Percentiles rank a stretch among this genome's conserved stretches.
Evolutionary conservation across 2,888 invertebrate species (phyloP).

Genomic region (Apotomis capreana): DNA sequence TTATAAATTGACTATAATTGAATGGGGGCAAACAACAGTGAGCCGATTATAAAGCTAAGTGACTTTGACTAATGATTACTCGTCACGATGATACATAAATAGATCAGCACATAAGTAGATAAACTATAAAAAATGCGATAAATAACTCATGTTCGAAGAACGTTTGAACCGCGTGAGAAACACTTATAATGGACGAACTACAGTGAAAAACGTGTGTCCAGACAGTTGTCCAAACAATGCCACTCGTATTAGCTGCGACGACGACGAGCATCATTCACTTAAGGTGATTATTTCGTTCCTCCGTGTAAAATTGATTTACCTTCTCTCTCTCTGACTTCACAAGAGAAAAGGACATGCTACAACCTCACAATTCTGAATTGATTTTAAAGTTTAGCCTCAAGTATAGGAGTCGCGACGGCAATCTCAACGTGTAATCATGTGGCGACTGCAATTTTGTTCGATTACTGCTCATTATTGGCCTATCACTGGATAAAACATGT

Average conservation of each 20-base stretch:
- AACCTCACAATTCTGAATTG: not conserved
- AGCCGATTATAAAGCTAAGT: too few relatives aligned
- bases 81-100: constrained; percentile 7
- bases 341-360: not conserved
- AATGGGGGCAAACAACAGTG: too few relatives aligned
- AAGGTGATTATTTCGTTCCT: not conserved
- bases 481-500: constrained; percentile 20
- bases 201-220: constrained; percentile 17
- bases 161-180: constrained; percentile 5
- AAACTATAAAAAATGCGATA: not conserved
- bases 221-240: constrained; percentile 11
- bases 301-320: constrained; percentile 2
- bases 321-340: constrained; percentile 6
- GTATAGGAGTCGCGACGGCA: constrained; percentile 2
- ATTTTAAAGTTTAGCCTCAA: not conserved
- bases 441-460: constrained; percentile 12
- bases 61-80: not conserved
- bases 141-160: constrained; percentile 8
- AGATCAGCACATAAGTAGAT: constrained; percentile 13
- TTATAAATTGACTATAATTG: too few relatives aligned
- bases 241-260: not conserved
- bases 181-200: constrained; percentile 21
- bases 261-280: not conserved
- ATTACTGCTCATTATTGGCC: constrained; percentile 14
- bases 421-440: constrained; percentile 5